Evolutionary conservation across 1,140 invertebrate species (phyloP), one percentile per base, ranked within the genome.

Genomic region (Paramacrobiotus metropolitanus): DNA sequence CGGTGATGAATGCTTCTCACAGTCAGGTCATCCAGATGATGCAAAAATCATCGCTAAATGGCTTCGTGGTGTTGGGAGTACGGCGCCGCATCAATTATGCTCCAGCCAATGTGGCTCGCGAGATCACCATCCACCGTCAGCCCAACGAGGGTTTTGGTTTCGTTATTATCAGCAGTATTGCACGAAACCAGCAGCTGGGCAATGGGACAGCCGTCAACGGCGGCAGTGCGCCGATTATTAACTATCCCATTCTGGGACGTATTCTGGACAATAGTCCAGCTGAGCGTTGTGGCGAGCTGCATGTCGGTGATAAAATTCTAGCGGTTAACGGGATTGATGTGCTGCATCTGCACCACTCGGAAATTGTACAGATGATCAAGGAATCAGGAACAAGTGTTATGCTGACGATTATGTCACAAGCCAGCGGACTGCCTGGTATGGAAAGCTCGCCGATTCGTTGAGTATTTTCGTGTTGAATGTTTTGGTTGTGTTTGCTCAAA

Each of bases 131-230:
- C 0, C 85, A 82, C 40, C 78, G 92, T 60, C 81, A 83, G 70
- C 89, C 95, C 67, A 87, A 84, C 62, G 93, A 98, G 76, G 93
- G 93, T 9, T 98, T 98, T 74, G 94, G 93, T 21, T 98, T 97
- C 74, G 91, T 97, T 24, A 94, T 98, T 60, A 95, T 97, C 66
- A 63, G 64, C 65, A 62, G 63, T 65, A 63, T 65, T 63, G 48
- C 65, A 62, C 59, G 34, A 40, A 24, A 55, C 63, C 48, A 44
- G 29, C 44, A 31, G 2, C 20, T 21, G 20, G 31, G 21, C 34
- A 40, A 15, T 28, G 34, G 30, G n/a, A 29, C 45, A 20, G 21
- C 2, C 21, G n/a, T n/a, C n/a, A n/a, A n/a, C n/a, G 62, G 2
- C 15, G 9, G 4, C 24, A 48, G 21, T 61, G 61, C 59, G 4